These are phyloP conservation scores for Noctua janthe DNA, from an alignment of 2,888 invertebrate species.

Conservation along the genomic window DNA sequence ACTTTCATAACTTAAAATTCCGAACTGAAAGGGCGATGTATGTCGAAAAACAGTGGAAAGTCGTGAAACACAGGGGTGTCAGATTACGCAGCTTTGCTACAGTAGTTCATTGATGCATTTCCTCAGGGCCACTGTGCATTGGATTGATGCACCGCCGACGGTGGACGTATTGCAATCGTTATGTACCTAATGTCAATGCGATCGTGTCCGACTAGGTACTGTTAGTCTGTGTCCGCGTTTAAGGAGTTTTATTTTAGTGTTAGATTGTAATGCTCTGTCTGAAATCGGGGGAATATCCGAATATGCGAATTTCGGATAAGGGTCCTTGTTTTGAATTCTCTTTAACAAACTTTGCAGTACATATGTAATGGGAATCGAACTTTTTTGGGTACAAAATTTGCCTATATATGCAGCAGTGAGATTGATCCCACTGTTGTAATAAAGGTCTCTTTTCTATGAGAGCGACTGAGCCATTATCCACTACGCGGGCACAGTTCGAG, in stretches of 20 bases:
- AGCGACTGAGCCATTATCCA: background rate
- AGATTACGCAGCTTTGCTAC: constrained; percentile 60
- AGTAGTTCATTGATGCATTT: constrained; percentile 84
- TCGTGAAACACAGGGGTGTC: constrained; percentile 36
- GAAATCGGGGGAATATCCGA: constrained; percentile 32
- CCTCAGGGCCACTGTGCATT: constrained; percentile 82
- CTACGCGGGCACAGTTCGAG: background rate
- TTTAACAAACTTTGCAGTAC: background rate
- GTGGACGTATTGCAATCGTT: constrained; percentile 88
- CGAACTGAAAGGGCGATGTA: constrained; percentile 35
- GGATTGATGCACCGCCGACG: constrained; percentile 85
- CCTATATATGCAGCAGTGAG: background rate
- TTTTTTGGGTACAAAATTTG: background rate
- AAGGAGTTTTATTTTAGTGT: constrained; percentile 81
- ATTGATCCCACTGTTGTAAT: background rate
- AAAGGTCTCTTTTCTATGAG: background rate
- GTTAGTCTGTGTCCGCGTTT: constrained; percentile 81
- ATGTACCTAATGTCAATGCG: constrained; percentile 87
- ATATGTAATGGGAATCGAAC: background rate
- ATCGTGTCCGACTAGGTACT: constrained; percentile 77
- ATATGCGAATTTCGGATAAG: constrained; percentile 16
- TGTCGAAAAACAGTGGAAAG: background rate
- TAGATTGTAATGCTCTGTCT: constrained; percentile 55
- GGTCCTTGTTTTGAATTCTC: background rate
- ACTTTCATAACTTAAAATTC: background rate